Base-by-base conservation (phyloP, 2,888 invertebrate species). In the Acrobeloides nanus region DNA sequence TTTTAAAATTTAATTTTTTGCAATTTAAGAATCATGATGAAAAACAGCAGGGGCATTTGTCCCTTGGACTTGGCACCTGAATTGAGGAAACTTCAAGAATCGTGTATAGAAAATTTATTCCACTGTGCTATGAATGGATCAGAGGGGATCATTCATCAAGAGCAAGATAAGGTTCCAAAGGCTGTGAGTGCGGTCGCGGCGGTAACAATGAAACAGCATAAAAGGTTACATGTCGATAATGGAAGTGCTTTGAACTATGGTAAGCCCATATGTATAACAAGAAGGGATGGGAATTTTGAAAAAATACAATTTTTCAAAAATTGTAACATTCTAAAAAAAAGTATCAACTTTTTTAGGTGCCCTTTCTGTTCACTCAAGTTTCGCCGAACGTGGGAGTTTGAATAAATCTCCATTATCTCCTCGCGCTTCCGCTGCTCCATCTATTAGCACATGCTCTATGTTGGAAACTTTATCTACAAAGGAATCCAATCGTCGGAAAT, bases 21-120 rank as follows among this genome's bases (percentile, higher is more conserved):
- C n/a, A 12, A 18, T 45, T 55, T 25, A 50, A 70, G 72, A 51
- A 71, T 71, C 26, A 59, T 62, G 35, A 64, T 66, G 38, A 68
- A 70, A 50, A 81, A 81, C 73, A 73, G 75, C 45, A 70, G 76
- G 15, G 79, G 79, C 10, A 75, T 79, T 27, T 74, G 79, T 26
- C 79, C 81, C 7, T 73, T 76, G 35, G 77, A 81, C 59, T 74
- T 81, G 47, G 76, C 79, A 31, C 79, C 80, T 4, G 76, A 78
- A 41, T 70, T 81, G 33, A 65, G 73, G 23, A 73, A 76, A 21
- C 74, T 80, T 43, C 81, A 81, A 69, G 75, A 76, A 55, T 77
- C 77, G 42, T 72, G 71, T 43, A 62, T 72, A 4, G 71, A 72
- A 38, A 62, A 64, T 17, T 48, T 73, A 12, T 66, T 68, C 51